Conservation (phyloP, 2,113 vertebrate genomes). For the Ameiurus melas region DNA sequence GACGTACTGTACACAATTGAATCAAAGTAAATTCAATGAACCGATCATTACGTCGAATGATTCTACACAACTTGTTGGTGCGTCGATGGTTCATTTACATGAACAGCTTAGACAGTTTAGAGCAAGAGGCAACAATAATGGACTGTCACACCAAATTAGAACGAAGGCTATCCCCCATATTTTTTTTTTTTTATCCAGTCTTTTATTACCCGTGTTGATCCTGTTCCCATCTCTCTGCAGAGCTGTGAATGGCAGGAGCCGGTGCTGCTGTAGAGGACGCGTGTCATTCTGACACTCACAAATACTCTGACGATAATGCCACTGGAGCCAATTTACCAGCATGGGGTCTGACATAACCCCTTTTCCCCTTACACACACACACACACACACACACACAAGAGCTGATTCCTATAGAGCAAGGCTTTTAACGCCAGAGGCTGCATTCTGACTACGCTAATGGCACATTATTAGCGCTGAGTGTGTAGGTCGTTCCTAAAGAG, state of each 20-base stretch:
- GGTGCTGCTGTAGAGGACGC: constrained; percentile 8
- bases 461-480: constrained; percentile 31
- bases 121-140: background rate
- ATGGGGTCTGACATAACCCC: constrained; percentile 27
- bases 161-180: background rate
- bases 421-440: constrained; percentile 26
- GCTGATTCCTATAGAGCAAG: constrained; percentile 29
- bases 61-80: too few relatives aligned
- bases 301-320: constrained; percentile 12
- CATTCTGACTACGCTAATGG: constrained; percentile 17
- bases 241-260: constrained; percentile 14
- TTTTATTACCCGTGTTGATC: background rate
- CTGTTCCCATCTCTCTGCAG: background rate
- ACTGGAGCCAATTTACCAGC: constrained; percentile 26
- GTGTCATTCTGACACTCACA: constrained; percentile 39
- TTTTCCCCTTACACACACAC: constrained; percentile 43
- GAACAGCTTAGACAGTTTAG: background rate
- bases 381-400: background rate
- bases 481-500: background rate
- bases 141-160: background rate
- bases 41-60: too few relatives aligned
- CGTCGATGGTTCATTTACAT: too few relatives aligned
- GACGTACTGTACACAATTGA: too few relatives aligned
- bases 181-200: background rate
- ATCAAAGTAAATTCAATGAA: too few relatives aligned